A percentile compares a stretch with the other conserved stretches of the same genome.
phyloP scores from a whole-genome alignment of 2,113 vertebrate species.

The Xiphias gladius region DNA sequence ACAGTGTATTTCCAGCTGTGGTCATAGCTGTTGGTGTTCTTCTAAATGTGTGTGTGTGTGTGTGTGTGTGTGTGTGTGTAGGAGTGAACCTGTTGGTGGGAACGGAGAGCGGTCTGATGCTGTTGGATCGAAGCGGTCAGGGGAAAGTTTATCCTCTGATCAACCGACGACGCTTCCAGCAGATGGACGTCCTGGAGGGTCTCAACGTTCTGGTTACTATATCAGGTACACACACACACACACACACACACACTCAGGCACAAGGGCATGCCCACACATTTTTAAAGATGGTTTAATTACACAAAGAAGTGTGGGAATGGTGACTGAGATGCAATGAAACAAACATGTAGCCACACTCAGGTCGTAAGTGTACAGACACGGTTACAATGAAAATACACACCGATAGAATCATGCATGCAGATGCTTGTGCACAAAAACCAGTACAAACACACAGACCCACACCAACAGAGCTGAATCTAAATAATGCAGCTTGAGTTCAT shows the following conservation, averaged over 20 bases:
- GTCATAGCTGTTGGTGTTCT: not conserved
- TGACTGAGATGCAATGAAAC: not conserved
- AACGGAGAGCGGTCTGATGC: constrained; percentile 97
- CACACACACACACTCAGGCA: not conserved
- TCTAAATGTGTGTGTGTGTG: constrained; percentile 19
- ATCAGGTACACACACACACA: constrained; percentile 88
- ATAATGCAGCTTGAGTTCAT: not conserved
- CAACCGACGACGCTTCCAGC: constrained; percentile 94
- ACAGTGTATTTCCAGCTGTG: not conserved
- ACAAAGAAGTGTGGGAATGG: not conserved
- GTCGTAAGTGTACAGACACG: not conserved
- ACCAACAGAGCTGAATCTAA: not conserved
- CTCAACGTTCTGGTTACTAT: constrained; percentile 98
- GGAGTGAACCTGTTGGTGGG: constrained; percentile 98
- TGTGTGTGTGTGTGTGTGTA: constrained; percentile 65
- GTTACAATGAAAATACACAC: not conserved
- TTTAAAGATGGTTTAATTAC: not conserved
- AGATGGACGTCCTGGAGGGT: constrained; percentile 99
- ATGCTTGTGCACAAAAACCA: not conserved
- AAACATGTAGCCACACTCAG: not conserved
- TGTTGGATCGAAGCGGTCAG: constrained; percentile 97
- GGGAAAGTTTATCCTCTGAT: constrained; percentile 99
- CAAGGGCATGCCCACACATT: not conserved
- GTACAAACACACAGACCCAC: not conserved
- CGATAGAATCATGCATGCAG: not conserved